These are phyloP conservation scores for Bruchidius siliquastri DNA, from an alignment of 2,888 invertebrate species.

Conservation along the genomic window DNA sequence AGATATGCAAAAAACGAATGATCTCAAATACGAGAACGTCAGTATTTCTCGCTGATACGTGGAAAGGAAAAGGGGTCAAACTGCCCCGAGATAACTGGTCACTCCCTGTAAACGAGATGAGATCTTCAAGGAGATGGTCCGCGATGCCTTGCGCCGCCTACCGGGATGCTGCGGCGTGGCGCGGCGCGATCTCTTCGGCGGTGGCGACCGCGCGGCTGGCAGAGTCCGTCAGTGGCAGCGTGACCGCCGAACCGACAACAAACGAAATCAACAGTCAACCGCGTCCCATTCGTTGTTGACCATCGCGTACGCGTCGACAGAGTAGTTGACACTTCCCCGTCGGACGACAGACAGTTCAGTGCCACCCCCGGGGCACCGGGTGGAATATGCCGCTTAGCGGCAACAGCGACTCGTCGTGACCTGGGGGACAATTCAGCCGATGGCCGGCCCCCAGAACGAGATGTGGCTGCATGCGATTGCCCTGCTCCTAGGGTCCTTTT, in stretches of 20 bases:
- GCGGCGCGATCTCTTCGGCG: background rate
- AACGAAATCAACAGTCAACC: background rate
- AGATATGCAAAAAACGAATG: too few relatives aligned
- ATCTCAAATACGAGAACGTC: too few relatives aligned
- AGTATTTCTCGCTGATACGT: too few relatives aligned
- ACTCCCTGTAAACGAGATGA: background rate
- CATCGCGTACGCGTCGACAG: background rate
- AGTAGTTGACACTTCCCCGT: background rate
- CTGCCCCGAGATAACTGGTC: too few relatives aligned
- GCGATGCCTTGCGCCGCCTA: background rate
- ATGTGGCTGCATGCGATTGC: constrained; percentile 20
- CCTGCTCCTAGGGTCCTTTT: constrained; percentile 15
- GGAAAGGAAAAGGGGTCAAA: too few relatives aligned
- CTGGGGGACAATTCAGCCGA: background rate
- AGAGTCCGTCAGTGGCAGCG: background rate
- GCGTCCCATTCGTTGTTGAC: background rate
- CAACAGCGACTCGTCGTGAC: background rate
- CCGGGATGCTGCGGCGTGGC: background rate
- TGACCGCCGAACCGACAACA: background rate
- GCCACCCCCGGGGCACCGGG: background rate
- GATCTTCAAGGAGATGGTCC: background rate
- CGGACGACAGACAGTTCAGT: background rate
- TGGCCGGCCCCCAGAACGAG: constrained; percentile 2
- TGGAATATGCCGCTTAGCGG: background rate
- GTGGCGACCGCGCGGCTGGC: background rate